phyloP scores from a whole-genome alignment of 2,797 vertebrate species.

The Cyprinodon diabolis region DNA sequence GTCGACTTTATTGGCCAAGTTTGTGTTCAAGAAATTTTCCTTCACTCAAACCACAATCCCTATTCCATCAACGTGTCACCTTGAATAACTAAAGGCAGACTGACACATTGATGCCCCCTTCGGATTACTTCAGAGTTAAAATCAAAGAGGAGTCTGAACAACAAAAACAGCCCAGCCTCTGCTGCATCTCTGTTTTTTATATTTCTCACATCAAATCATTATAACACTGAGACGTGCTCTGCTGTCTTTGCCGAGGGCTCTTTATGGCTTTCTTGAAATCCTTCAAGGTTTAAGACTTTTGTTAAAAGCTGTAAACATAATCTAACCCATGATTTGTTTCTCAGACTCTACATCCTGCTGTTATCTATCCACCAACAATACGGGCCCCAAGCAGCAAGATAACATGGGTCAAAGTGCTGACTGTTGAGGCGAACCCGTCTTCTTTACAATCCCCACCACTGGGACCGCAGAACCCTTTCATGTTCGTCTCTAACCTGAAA shows the following conservation, averaged over 20 bases:
- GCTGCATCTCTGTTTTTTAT: constrained; percentile 6
- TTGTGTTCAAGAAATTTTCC: no score
- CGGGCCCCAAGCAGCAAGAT: constrained; percentile 41
- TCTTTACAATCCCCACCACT: constrained; percentile 51
- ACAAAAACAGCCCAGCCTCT: constrained; percentile 7
- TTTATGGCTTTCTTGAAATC: constrained; percentile 42
- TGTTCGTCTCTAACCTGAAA: constrained; percentile 64
- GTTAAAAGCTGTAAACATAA: constrained; percentile 44
- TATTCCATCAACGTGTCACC: not conserved
- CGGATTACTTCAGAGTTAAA: constrained; percentile 6
- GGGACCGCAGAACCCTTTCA: constrained; percentile 57
- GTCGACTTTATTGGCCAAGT: no score
- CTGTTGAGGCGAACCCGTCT: constrained; percentile 51
- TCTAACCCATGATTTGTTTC: constrained; percentile 42
- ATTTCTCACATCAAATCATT: constrained; percentile 21
- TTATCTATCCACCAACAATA: constrained; percentile 50
- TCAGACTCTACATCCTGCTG: constrained; percentile 38
- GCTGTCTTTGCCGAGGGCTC: constrained; percentile 39
- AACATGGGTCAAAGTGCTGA: constrained; percentile 69
- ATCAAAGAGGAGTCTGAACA: constrained; percentile 15
- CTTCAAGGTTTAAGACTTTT: constrained; percentile 54
- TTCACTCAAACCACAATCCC: no score
- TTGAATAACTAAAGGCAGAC: constrained; percentile 14
- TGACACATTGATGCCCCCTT: not conserved
- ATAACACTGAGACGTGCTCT: constrained; percentile 1